Evolutionary conservation across 2,113 vertebrate species (phyloP).

Genomic region (Paracanthobrama guichenoti): DNA sequence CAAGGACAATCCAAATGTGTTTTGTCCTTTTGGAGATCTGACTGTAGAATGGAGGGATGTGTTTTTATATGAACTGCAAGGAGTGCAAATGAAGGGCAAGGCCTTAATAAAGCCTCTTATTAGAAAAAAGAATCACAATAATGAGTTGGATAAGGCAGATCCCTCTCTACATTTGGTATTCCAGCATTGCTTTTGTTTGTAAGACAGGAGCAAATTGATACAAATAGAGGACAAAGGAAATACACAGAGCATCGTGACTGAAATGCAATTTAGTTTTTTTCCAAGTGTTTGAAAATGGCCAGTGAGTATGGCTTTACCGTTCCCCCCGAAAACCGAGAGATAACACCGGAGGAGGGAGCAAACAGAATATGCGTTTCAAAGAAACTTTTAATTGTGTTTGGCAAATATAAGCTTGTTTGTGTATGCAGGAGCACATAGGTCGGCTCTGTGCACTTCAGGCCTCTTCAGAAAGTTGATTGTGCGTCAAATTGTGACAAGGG

Average conservation of each 20-base stretch:
- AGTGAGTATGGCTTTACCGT: background rate
- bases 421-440: slow-evolving; percentile 32
- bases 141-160: slow-evolving; percentile 37
- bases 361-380: slow-evolving; percentile 14
- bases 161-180: slow-evolving; percentile 37
- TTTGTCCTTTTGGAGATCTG: slow-evolving; percentile 32
- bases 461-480: slow-evolving; percentile 58
- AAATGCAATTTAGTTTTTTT: slow-evolving; percentile 34
- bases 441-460: slow-evolving; percentile 33
- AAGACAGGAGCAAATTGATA: slow-evolving; percentile 41
- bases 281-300: background rate
- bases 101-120: slow-evolving; percentile 43
- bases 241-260: slow-evolving; percentile 24
- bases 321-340: background rate
- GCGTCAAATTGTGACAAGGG: slow-evolving; percentile 71
- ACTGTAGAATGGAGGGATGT: background rate
- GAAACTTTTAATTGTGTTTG: slow-evolving; percentile 42
- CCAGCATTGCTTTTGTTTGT: slow-evolving; percentile 24
- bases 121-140: slow-evolving; percentile 35
- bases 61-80: background rate
- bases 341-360: background rate
- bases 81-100: slow-evolving; percentile 38
- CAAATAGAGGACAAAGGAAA: slow-evolving; percentile 51
- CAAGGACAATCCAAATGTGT: slow-evolving; percentile 34
- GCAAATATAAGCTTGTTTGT: slow-evolving; percentile 35